These are phyloP conservation scores for Argya squamiceps DNA, from an alignment of 2,797 vertebrate genomes.

Conservation along the genomic window DNA sequence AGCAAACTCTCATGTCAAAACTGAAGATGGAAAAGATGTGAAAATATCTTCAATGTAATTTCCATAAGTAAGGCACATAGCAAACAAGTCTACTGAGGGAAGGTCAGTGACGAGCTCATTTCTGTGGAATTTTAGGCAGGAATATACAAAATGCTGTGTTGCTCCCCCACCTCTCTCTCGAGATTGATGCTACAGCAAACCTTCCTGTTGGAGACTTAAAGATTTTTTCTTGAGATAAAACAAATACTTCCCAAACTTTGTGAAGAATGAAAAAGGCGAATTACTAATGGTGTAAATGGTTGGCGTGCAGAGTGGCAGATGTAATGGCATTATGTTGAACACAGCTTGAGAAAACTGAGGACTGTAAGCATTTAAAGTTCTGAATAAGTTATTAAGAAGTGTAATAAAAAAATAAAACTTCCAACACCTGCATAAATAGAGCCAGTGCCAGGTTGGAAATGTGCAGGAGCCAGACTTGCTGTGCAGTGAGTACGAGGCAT, in stretches of 20 bases:
- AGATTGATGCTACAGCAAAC: not conserved
- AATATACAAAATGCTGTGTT: not conserved
- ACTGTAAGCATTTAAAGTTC: not conserved
- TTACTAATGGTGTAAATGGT: not conserved
- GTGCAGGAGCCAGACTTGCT: not conserved
- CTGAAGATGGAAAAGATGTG: not conserved
- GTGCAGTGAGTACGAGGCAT: not conserved
- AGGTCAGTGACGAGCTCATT: not conserved
- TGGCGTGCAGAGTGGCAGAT: not conserved
- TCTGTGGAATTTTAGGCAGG: not conserved
- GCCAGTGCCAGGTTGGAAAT: not conserved
- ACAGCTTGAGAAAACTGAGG: not conserved
- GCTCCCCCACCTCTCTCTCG: not conserved
- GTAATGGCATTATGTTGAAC: not conserved
- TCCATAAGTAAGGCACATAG: not conserved
- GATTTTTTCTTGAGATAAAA: not conserved
- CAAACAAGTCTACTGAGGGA: not conserved
- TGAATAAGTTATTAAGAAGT: not conserved
- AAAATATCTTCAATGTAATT: not conserved
- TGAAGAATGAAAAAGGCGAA: not conserved
- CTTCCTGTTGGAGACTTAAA: not conserved
- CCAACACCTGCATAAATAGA: conserved; percentile 38
- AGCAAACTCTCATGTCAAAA: not conserved
- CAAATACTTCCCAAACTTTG: fast-evolving
- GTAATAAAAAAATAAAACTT: not conserved